Conservation (phyloP, 2,888 invertebrate species). For the Crepidodera aurea region DNA sequence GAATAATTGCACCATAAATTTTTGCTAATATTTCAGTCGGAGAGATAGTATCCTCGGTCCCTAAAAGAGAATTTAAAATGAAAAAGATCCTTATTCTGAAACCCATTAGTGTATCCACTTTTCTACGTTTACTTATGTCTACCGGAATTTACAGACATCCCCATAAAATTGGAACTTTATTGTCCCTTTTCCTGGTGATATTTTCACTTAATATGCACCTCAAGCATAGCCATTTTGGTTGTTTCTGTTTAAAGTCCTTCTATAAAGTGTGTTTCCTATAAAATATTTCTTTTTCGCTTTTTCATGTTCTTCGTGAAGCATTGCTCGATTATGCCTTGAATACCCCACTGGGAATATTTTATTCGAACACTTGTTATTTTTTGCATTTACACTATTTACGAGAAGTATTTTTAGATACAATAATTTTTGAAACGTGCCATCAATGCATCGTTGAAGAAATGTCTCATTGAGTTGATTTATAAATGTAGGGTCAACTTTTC, state of each 20-base stretch:
- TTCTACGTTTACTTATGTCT: constrained; percentile 28
- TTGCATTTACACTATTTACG: too few species aligned
- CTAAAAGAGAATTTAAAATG: constrained; percentile 23
- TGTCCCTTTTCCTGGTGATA: constrained; percentile 34
- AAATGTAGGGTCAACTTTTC: too few species aligned
- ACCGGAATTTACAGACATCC: constrained; percentile 34
- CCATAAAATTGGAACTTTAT: constrained; percentile 36
- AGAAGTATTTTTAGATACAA: too few species aligned
- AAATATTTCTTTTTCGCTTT: constrained; percentile 26
- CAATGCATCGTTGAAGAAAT: too few species aligned
- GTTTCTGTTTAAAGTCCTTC: constrained; percentile 31
- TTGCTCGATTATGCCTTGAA: constrained; percentile 28
- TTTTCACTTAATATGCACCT: constrained; percentile 36
- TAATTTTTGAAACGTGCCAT: too few species aligned
- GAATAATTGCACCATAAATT: constrained; percentile 20
- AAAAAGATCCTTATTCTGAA: constrained; percentile 26
- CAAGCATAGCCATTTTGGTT: constrained; percentile 32
- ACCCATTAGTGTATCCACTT: constrained; percentile 28
- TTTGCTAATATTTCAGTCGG: constrained; percentile 16
- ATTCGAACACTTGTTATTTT: not conserved
- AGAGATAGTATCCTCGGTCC: constrained; percentile 6
- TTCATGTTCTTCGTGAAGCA: constrained; percentile 13
- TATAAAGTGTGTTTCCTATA: constrained; percentile 24
- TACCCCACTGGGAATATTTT: not conserved
- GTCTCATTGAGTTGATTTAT: too few species aligned